phyloP scores from a whole-genome alignment of 1,140 invertebrate species.

The Drosophila athabasca region DNA sequence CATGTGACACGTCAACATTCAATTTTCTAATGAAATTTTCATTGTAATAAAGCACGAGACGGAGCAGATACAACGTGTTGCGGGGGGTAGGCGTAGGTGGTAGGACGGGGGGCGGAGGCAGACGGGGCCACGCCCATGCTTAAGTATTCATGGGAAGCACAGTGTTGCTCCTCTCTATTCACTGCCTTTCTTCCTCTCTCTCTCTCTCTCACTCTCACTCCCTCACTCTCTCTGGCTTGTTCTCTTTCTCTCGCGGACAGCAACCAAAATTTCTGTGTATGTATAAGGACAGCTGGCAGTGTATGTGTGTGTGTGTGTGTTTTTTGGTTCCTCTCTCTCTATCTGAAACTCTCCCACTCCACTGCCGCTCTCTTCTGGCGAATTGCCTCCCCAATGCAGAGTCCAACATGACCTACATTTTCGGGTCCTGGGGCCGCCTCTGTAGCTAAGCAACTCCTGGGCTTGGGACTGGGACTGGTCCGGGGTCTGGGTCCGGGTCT shows the following conservation, averaged over 20 bases:
- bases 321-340: not conserved
- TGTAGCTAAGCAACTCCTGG: conserved; percentile 68
- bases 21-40: conserved; percentile 80
- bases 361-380: not conserved
- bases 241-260: conserved; percentile 11
- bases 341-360: not conserved
- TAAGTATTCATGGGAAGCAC: conserved; percentile 48
- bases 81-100: not conserved
- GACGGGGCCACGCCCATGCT: conserved; percentile 32
- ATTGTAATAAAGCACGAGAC: conserved; percentile 67
- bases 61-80: conserved; percentile 20
- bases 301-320: conserved; percentile 15
- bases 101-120: too few species aligned
- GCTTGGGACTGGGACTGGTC: conserved; percentile 9
- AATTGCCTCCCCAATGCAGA: conserved; percentile 11
- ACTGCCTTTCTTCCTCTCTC: not conserved
- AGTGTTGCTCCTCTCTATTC: conserved; percentile 14
- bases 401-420: conserved; percentile 73
- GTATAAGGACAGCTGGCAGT: conserved; percentile 40
- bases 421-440: conserved; percentile 39
- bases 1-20: conserved; percentile 79
- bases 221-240: not conserved
- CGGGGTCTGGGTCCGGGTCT: conserved; percentile 14
- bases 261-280: conserved; percentile 40
- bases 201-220: not conserved